These are phyloP conservation scores for Acronicta leporina DNA, from an alignment of 2,888 invertebrate genomes.

Conservation along the genomic window DNA sequence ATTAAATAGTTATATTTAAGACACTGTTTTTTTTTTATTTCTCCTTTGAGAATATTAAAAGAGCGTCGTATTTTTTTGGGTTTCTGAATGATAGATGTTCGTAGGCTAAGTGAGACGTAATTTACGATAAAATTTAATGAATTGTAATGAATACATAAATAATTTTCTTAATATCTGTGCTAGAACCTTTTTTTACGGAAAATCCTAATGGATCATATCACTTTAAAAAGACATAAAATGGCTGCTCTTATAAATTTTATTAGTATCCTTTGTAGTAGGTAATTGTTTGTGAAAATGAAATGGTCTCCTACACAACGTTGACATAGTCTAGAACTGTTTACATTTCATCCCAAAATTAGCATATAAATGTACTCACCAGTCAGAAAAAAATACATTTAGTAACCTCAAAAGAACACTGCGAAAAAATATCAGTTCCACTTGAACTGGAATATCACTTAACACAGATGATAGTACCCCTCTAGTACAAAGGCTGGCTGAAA, in stretches of 20 bases:
- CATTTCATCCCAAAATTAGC: slow-evolving; percentile 10
- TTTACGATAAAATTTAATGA: too few relatives aligned
- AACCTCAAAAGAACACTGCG: not conserved
- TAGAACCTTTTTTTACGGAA: too few relatives aligned
- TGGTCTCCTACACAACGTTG: not conserved
- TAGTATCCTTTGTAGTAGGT: not conserved
- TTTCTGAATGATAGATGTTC: too few relatives aligned
- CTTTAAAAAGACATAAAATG: too few relatives aligned
- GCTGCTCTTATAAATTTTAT: too few relatives aligned
- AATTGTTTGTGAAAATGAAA: not conserved
- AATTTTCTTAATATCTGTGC: too few relatives aligned
- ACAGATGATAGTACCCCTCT: slow-evolving; percentile 6
- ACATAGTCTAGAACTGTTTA: not conserved
- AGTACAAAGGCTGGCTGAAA: slow-evolving; percentile 11
- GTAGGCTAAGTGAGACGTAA: too few relatives aligned
- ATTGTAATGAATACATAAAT: too few relatives aligned
- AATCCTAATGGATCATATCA: too few relatives aligned
- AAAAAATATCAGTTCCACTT: slow-evolving; percentile 4
- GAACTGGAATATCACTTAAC: slow-evolving; percentile 7
- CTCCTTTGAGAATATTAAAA: slow-evolving; percentile 35
- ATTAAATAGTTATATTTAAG: slow-evolving; percentile 3
- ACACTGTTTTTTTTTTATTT: not conserved
- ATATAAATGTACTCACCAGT: not conserved
- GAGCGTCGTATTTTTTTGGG: not conserved
- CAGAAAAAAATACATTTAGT: slow-evolving; percentile 3